Conservation (phyloP, 37 sponge, comb jelly and placozoan species). For the Cliona cf. orientalis region DNA sequence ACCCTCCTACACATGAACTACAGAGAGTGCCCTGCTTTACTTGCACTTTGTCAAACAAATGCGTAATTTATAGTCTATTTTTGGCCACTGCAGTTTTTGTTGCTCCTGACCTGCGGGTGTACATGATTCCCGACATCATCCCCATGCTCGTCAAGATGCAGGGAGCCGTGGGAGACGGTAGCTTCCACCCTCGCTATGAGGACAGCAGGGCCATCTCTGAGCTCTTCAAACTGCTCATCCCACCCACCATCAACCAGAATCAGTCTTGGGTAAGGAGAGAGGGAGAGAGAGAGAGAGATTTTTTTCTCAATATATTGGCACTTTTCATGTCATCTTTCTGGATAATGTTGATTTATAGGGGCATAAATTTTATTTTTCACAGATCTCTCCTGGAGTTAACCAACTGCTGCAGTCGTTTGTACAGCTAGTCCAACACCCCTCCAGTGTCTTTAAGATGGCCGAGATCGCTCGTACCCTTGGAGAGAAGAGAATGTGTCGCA, state of each 20-base stretch:
- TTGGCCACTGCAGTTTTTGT: conserved; percentile 17
- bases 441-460: conserved; percentile 5
- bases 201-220: not conserved
- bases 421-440: not conserved
- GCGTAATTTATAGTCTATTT: not conserved
- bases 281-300: too few species aligned
- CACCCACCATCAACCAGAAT: not conserved
- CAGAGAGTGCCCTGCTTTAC: too few species aligned
- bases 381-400: not conserved
- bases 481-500: conserved; percentile 38
- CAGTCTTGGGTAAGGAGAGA: conserved; percentile 22
- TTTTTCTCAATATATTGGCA: too few species aligned
- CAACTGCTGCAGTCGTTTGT: not conserved
- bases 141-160: conserved; percentile 1
- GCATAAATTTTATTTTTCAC: not conserved
- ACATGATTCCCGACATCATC: conserved; percentile 26
- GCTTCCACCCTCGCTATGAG: conserved; percentile 5
- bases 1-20: conserved; percentile 23
- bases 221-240: not conserved
- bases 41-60: conserved; percentile 10
- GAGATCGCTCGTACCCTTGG: conserved; percentile 27
- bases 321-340: too few species aligned
- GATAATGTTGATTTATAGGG: not conserved
- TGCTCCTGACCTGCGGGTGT: conserved; percentile 19
- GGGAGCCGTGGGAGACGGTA: too few species aligned